Evolutionary conservation across 35 echinoderm and acorn worm species (phyloP).

Genomic region (Apostichopus japonicus): DNA sequence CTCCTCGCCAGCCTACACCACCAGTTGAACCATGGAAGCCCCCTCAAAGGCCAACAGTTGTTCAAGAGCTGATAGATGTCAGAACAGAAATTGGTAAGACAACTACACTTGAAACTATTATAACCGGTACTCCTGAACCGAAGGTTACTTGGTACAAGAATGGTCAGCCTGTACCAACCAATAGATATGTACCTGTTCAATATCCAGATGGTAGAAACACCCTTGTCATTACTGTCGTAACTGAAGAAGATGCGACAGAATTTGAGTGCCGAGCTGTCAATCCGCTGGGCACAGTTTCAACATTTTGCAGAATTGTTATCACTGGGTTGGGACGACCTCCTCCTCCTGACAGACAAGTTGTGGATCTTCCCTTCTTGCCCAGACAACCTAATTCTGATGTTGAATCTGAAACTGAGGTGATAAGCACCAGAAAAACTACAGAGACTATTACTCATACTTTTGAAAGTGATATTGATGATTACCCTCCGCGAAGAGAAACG

Average conservation of each 20-base stretch:
- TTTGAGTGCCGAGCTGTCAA: slow-evolving; percentile 96
- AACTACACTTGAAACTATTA: slow-evolving; percentile 71
- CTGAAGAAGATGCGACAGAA: slow-evolving; percentile 86
- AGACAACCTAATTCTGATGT: slow-evolving; percentile 54
- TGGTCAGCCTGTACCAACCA: slow-evolving; percentile 74
- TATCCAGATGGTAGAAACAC: slow-evolving; percentile 80
- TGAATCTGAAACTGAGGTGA: slow-evolving; percentile 51
- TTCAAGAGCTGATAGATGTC: slow-evolving; percentile 64
- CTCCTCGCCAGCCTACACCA: slow-evolving; percentile 28
- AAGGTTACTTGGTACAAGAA: slow-evolving; percentile 80
- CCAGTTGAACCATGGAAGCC: neutral
- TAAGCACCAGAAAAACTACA: slow-evolving; percentile 52
- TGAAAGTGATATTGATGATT: slow-evolving; percentile 55
- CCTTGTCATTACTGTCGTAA: slow-evolving; percentile 76
- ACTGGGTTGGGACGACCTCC: slow-evolving; percentile 41
- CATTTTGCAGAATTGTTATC: slow-evolving; percentile 63
- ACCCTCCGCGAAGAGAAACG: slow-evolving; percentile 12
- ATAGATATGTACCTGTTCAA: slow-evolving; percentile 68
- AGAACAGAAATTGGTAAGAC: slow-evolving; percentile 43
- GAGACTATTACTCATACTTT: slow-evolving; percentile 39
- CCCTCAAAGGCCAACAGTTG: slow-evolving; percentile 57
- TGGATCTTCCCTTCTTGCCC: neutral
- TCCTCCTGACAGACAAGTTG: slow-evolving; percentile 5
- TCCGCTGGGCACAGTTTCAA: slow-evolving; percentile 81
- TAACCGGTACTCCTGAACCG: slow-evolving; percentile 78